phyloP scores from a whole-genome alignment of 2,113 vertebrate genomes.

The Balaeniceps rex region DNA sequence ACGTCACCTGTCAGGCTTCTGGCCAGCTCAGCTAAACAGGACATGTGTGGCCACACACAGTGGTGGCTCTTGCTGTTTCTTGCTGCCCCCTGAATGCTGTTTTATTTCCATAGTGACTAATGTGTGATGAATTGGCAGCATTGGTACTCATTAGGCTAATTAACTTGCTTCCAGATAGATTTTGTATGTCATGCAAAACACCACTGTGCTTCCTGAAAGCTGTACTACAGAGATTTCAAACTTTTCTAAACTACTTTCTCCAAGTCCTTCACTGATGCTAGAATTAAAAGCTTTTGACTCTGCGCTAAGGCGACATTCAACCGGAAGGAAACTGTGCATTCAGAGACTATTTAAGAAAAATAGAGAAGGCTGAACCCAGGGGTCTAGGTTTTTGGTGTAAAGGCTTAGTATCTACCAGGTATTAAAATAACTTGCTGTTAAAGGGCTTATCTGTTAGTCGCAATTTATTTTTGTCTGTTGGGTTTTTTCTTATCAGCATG shows the following conservation, averaged over 20 bases:
- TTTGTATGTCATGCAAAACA: not conserved
- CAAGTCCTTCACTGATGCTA: not conserved
- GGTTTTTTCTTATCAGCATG: not conserved
- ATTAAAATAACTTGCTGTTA: not conserved
- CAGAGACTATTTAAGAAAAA: not conserved
- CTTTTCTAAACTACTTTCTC: not conserved
- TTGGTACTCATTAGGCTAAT: not conserved
- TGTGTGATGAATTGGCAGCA: not conserved
- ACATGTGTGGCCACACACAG: not conserved
- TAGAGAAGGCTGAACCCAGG: not conserved
- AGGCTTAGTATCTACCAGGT: not conserved
- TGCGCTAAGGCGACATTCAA: not conserved
- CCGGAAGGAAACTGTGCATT: not conserved
- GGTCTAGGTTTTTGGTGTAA: not conserved
- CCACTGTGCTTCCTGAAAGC: not conserved
- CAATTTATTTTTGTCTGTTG: not conserved
- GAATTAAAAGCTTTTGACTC: not conserved
- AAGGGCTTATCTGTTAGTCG: not conserved
- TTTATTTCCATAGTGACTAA: slow-evolving; percentile 9
- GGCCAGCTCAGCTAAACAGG: not conserved
- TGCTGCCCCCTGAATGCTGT: not conserved
- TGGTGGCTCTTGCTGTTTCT: not conserved
- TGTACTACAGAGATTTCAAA: not conserved
- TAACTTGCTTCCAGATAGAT: not conserved
- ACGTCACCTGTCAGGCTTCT: not conserved